phyloP scores from a whole-genome alignment of 2,113 vertebrate species.

The Canis aureus region DNA sequence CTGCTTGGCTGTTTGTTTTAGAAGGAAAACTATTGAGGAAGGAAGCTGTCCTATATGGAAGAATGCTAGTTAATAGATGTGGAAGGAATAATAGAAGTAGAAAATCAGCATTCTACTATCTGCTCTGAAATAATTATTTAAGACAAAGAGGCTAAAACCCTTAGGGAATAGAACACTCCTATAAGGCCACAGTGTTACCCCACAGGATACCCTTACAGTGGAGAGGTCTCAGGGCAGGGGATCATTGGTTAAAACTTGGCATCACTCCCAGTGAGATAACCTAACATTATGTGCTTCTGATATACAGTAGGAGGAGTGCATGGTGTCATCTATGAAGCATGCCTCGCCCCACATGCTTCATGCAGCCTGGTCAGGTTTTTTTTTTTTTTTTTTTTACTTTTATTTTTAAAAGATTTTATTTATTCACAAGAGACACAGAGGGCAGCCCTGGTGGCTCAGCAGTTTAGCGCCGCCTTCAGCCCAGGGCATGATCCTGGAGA shows the following conservation, averaged over 20 bases:
- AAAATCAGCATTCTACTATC: background rate
- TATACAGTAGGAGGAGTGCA: background rate
- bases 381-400: too few relatives aligned
- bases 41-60: conserved; percentile 15
- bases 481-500: too few relatives aligned
- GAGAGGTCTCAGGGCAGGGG: background rate
- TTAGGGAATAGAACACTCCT: background rate
- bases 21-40: conserved; percentile 24
- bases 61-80: background rate
- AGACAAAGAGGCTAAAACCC: conserved; percentile 13
- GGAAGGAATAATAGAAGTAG: background rate
- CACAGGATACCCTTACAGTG: background rate
- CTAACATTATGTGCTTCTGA: background rate
- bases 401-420: too few relatives aligned
- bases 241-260: background rate
- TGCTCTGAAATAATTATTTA: background rate
- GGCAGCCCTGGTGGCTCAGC: too few relatives aligned
- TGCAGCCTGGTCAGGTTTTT: background rate
- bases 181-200: background rate
- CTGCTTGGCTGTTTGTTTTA: background rate
- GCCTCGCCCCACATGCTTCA: background rate
- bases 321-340: background rate
- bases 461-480: too few relatives aligned
- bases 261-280: background rate
- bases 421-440: too few relatives aligned